A percentile compares a stretch with the other conserved stretches of the same genome.
Conservation (phyloP, 2,797 vertebrate genomes). For the Halcyon smyrnensis region DNA sequence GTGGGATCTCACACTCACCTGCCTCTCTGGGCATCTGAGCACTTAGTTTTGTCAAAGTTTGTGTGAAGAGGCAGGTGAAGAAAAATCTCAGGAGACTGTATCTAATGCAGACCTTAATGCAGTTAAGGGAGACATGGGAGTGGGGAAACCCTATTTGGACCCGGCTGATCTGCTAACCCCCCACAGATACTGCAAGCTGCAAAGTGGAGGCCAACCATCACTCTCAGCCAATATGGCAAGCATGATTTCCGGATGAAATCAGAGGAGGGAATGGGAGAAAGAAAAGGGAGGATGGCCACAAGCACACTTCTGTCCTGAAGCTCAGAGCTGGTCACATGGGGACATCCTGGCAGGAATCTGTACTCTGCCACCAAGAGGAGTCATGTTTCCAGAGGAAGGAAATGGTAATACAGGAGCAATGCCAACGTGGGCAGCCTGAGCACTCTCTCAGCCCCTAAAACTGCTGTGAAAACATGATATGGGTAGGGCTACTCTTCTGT, state of each 20-base stretch:
- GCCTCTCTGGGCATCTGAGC: fast-evolving
- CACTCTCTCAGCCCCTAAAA: not conserved
- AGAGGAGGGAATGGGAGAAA: not conserved
- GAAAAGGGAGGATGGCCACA: not conserved
- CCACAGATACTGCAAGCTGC: not conserved
- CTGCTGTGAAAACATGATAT: slow-evolving; percentile 2
- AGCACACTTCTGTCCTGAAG: not conserved
- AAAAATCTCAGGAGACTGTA: not conserved
- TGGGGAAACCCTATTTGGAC: not conserved
- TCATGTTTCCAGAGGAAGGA: slow-evolving; percentile 44
- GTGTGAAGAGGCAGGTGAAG: not conserved
- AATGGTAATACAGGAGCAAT: not conserved
- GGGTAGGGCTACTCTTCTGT: slow-evolving; percentile 4
- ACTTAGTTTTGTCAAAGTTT: not conserved
- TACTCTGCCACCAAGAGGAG: not conserved
- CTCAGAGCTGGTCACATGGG: not conserved
- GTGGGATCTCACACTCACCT: not conserved
- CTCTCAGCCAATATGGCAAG: not conserved
- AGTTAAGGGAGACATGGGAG: fast-evolving
- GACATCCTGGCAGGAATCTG: not conserved
- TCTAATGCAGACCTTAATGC: not conserved
- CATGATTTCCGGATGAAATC: not conserved
- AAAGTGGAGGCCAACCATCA: not conserved
- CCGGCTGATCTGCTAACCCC: not conserved
- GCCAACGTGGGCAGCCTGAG: not conserved